Percentiles rank a stretch among this genome's conserved stretches.
These are phyloP conservation scores for Campoplex nolae DNA, from an alignment of 2,888 invertebrate species.

Conservation along the genomic window DNA sequence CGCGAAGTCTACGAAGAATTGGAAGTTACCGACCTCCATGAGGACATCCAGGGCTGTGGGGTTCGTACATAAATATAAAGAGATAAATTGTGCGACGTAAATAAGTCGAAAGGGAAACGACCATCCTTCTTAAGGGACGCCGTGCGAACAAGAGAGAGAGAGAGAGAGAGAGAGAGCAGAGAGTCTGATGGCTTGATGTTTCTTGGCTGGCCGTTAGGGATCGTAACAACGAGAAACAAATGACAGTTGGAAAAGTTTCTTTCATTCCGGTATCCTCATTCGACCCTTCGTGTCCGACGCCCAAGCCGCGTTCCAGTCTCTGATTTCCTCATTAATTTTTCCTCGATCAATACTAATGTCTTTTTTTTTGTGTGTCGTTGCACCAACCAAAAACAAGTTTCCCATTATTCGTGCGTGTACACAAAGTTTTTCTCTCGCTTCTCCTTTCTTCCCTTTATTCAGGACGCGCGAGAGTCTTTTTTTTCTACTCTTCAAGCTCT, in stretches of 20 bases:
- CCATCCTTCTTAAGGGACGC: slow-evolving; percentile 60
- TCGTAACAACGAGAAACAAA: slow-evolving; percentile 73
- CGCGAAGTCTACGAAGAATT: slow-evolving; percentile 5
- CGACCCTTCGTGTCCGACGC: slow-evolving; percentile 59
- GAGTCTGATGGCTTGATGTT: slow-evolving; percentile 40
- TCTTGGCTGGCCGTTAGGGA: slow-evolving; percentile 58
- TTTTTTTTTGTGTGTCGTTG: slow-evolving; percentile 46
- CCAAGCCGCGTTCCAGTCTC: slow-evolving; percentile 76
- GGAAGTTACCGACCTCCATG: slow-evolving; percentile 7
- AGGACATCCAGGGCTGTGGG: neutral
- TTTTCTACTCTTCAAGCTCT: slow-evolving; percentile 32
- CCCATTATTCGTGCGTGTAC: slow-evolving; percentile 37
- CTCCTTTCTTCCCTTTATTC: slow-evolving; percentile 34
- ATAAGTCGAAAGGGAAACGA: slow-evolving; percentile 60
- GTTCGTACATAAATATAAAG: slow-evolving; percentile 59
- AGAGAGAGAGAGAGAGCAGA: neutral
- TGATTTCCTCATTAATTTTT: slow-evolving; percentile 82
- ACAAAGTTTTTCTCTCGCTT: slow-evolving; percentile 16
- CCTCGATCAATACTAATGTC: slow-evolving; percentile 72
- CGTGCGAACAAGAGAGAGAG: neutral
- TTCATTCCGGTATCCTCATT: slow-evolving; percentile 56
- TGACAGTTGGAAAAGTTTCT: slow-evolving; percentile 78
- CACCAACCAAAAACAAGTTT: slow-evolving; percentile 47
- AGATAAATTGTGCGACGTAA: slow-evolving; percentile 44
- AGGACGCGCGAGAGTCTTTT: slow-evolving; percentile 35